These are phyloP conservation scores for Sitta carolinensis DNA, from an alignment of 2,797 vertebrate species.

Conservation along the genomic window DNA sequence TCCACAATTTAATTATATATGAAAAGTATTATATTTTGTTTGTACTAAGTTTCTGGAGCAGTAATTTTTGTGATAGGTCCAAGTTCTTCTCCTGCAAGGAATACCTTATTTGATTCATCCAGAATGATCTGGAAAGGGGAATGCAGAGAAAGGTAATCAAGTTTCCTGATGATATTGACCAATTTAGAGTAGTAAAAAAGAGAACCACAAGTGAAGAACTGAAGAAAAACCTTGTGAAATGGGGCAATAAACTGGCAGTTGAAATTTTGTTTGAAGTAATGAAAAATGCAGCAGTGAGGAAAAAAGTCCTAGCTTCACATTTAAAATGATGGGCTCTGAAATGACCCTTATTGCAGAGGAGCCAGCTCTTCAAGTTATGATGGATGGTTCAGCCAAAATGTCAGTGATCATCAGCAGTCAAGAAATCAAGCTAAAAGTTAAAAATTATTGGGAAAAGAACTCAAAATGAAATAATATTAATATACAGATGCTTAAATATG, in stretches of 20 bases:
- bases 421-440: background rate
- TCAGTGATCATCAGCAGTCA: background rate
- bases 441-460: background rate
- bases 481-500: background rate
- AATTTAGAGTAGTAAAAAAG: background rate
- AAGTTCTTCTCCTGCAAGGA: background rate
- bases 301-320: background rate
- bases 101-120: background rate
- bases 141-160: background rate
- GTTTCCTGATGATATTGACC: background rate
- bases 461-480: background rate
- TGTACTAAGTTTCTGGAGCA: background rate
- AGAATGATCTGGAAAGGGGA: background rate
- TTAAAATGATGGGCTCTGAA: background rate
- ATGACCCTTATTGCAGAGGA: background rate
- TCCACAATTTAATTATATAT: background rate
- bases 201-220: background rate
- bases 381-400: background rate
- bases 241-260: background rate
- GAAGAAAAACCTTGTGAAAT: background rate
- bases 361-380: background rate
- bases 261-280: background rate
- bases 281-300: background rate
- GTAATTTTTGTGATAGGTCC: background rate
- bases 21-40: background rate